Percentiles rank a stretch among this genome's conserved stretches.
Evolutionary conservation across 2,888 invertebrate genomes (phyloP).

Genomic region (Pristionchus mayeri): DNA sequence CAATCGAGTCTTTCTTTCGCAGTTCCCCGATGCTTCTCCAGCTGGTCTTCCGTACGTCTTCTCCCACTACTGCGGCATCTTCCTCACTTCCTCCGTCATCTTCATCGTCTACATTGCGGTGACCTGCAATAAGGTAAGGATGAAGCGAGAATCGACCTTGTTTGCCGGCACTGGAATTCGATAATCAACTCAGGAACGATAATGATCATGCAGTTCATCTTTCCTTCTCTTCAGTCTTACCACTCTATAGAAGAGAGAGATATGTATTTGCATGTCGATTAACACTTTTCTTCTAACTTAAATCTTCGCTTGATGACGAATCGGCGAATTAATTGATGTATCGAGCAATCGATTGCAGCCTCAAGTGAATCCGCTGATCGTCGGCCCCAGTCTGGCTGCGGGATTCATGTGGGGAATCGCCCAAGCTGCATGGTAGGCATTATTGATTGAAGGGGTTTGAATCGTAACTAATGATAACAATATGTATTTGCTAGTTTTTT

Average conservation of each 20-base stretch:
- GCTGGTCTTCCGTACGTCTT: slow-evolving; percentile 78
- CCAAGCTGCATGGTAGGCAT: slow-evolving; percentile 76
- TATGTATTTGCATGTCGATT: too few relatives aligned
- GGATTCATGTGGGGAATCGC: slow-evolving; percentile 79
- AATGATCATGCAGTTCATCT: too few relatives aligned
- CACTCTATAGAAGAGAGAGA: too few relatives aligned
- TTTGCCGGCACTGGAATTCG: too few relatives aligned
- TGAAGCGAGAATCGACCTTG: too few relatives aligned
- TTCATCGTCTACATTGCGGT: slow-evolving; percentile 68
- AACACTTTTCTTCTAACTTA: too few relatives aligned
- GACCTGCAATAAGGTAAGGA: slow-evolving; percentile 69
- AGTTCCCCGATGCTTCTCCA: slow-evolving; percentile 66
- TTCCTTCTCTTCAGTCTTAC: too few relatives aligned
- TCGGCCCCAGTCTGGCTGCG: slow-evolving; percentile 73
- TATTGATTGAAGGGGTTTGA: not conserved
- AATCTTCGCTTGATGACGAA: not conserved
- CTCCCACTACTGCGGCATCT: slow-evolving; percentile 78
- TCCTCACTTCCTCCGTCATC: slow-evolving; percentile 76
- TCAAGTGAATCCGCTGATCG: slow-evolving; percentile 74
- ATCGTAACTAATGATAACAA: not conserved
- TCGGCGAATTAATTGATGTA: not conserved
- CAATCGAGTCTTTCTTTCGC: not conserved
- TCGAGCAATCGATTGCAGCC: slow-evolving; percentile 74
- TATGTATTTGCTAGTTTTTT: too few relatives aligned
- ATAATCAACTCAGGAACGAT: too few relatives aligned